These are phyloP conservation scores for Zosterops borbonicus DNA, from an alignment of 2,113 vertebrate species.

Conservation along the genomic window DNA sequence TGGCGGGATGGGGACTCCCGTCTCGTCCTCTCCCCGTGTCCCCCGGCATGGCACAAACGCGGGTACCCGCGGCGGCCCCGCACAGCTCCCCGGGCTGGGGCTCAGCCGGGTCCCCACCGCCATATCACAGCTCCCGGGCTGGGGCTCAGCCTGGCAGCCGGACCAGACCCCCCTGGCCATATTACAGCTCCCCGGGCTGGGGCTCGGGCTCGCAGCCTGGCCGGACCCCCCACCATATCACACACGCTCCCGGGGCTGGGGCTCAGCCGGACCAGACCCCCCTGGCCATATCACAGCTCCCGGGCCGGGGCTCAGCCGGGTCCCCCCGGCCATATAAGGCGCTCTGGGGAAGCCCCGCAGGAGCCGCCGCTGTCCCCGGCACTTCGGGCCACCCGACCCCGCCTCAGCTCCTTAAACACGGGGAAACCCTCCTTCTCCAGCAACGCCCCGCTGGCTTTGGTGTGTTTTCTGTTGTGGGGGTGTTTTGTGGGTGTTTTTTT, in stretches of 20 bases:
- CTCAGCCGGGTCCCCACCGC: not conserved
- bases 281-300: no score
- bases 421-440: not conserved
- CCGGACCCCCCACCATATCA: no score
- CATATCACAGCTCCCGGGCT: no score
- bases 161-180: no score
- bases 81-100: not conserved
- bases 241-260: no score
- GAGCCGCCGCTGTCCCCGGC: not conserved
- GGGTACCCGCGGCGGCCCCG: no score
- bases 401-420: not conserved
- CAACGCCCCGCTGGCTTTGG: not conserved
- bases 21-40: not conserved
- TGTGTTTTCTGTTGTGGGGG: not conserved
- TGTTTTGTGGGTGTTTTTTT: rapidly evolving
- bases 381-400: not conserved
- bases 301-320: no score
- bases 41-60: not conserved
- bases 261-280: not conserved
- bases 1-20: not conserved
- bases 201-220: no score
- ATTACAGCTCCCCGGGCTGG: no score
- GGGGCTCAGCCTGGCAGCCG: no score
- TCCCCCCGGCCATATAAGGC: not conserved
- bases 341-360: not conserved